Evolutionary conservation across 2,888 invertebrate species (phyloP), one percentile per base, ranked within the genome.

Genomic region (Hirudinaria manillensis): DNA sequence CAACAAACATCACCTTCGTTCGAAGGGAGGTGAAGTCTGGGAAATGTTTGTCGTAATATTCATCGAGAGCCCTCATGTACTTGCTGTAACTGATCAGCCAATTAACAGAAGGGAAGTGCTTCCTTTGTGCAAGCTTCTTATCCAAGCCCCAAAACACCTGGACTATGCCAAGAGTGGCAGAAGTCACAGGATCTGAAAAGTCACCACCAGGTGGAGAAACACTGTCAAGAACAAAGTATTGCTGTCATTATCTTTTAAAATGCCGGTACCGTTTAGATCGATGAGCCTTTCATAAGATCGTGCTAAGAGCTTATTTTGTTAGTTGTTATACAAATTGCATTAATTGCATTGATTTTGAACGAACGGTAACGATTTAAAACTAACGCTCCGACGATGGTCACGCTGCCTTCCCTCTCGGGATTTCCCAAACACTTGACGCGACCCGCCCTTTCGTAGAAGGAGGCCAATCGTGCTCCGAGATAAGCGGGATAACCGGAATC

Each of bases 11-110:
- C 45, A 61, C 61, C 61, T 61, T 61, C 21, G 61, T 61, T 29
- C 61, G 2, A 24, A 61, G 29, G 24, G 53, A 53, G 6, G 98
- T 94, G 87, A 99, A 99, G 85, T 99, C 99, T 10, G 90, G 89
- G 89, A 93, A 96, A 88, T 94, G 93, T 88, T 97, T 97, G 86
- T 99, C 99, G 84, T 99, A 99, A 89, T 94, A 99, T 85, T 99
- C 99, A 83, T 99, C 99, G 82, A 99, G 89, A 74, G 98, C 95
- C 79, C 97, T 91, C 89, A 93, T 93, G 88, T 99, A 99, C 89
- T 99, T 99, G 87, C 94, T 94, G 90, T 94, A 94, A 1, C 96
- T 97, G 87, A 99, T 98, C 82, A 99, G 91, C 99, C 99, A 99
- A 88, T 99, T 99, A 88, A 99, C 95, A 81, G 97, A 96, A 77